phyloP scores from a whole-genome alignment of 2,113 vertebrate species.

The Anarhynchus alexandrinus region DNA sequence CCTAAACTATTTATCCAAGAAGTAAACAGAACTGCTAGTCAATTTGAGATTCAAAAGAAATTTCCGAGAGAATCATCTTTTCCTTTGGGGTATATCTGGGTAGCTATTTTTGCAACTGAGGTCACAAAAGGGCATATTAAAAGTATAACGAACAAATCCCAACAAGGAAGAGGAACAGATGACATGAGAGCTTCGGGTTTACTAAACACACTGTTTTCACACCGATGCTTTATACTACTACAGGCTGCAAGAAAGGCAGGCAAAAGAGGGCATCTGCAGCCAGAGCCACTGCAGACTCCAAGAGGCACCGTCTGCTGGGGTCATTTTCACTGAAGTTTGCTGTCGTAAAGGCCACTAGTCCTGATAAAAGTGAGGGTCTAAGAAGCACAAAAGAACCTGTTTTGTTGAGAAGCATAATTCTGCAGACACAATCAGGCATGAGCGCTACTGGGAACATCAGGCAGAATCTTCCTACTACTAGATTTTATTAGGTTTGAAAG shows the following conservation, averaged over 20 bases:
- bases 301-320: neutral
- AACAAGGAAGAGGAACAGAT: neutral
- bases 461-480: neutral
- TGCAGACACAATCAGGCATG: neutral
- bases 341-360: neutral
- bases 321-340: neutral
- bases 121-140: neutral
- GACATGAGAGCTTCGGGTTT: neutral
- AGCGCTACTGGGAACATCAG: neutral
- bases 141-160: neutral
- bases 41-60: conserved; percentile 5
- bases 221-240: neutral
- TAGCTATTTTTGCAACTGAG: conserved; percentile 37
- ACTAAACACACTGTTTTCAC: neutral
- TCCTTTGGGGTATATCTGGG: conserved; percentile 36
- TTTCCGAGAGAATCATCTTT: conserved; percentile 15
- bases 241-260: neutral
- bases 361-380: neutral
- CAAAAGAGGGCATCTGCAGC: neutral
- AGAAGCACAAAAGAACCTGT: neutral
- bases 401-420: neutral
- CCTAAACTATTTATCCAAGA: neutral
- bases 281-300: neutral
- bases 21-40: conserved; percentile 1
- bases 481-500: neutral